Evolutionary conservation across 2,113 vertebrate genomes (phyloP).

Genomic region (Ptilorrhoa leucosticta): DNA sequence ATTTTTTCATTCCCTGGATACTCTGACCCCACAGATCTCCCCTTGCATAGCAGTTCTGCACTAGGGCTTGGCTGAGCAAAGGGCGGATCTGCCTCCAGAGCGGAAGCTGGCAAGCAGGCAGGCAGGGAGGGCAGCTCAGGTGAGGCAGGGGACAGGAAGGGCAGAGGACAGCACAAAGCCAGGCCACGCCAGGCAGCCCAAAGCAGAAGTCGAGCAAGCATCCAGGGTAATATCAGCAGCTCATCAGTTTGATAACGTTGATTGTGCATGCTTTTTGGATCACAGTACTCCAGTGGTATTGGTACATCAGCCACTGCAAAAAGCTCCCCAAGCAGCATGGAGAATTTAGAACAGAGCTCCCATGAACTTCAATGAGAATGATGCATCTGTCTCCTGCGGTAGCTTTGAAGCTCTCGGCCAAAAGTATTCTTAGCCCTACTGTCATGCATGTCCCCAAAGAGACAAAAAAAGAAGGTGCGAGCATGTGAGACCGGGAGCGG

Average conservation of each 20-base stretch:
- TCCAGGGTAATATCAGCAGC: not conserved
- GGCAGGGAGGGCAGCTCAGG: constrained; percentile 20
- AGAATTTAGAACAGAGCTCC: constrained; percentile 46
- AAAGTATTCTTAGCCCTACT: constrained; percentile 66
- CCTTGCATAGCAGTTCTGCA: not conserved
- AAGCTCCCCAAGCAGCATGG: not conserved
- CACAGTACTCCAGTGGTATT: not conserved
- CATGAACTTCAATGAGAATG: constrained; percentile 45
- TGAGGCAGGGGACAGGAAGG: constrained; percentile 10
- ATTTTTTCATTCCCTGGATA: not conserved
- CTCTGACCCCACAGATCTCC: not conserved
- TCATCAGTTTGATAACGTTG: not conserved
- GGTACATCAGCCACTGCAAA: constrained; percentile 35
- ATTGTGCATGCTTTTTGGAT: not conserved
- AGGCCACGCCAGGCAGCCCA: not conserved
- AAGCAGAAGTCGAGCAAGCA: not conserved
- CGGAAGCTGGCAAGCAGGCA: constrained; percentile 34
- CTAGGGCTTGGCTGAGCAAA: not conserved
- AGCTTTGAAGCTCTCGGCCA: constrained; percentile 61
- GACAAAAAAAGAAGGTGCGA: constrained; percentile 63
- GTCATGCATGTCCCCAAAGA: constrained; percentile 63
- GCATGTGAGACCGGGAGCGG: constrained; percentile 50
- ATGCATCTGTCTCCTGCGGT: constrained; percentile 54
- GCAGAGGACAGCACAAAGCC: not conserved
- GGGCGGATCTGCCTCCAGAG: not conserved